Conservation (phyloP, 2,888 invertebrate genomes). For the Nephrocerus scutellatus region DNA sequence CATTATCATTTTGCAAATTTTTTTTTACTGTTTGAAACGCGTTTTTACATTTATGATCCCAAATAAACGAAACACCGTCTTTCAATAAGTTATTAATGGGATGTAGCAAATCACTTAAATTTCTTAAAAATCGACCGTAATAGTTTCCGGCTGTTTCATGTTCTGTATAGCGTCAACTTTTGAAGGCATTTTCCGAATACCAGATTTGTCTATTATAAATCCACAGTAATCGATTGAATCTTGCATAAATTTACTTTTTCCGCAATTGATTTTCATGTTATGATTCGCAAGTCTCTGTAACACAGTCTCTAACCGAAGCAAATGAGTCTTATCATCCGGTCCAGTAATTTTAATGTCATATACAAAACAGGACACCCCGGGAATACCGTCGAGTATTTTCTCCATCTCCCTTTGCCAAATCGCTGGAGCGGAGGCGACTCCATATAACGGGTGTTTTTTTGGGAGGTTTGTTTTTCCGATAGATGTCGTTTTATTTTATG, state of each 20-base stretch:
- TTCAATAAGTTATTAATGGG: slow-evolving; percentile 28
- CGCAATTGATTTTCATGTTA: slow-evolving; percentile 26
- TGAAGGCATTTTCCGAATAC: slow-evolving; percentile 27
- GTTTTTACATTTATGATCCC: slow-evolving; percentile 23
- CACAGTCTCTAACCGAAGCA: slow-evolving; percentile 22
- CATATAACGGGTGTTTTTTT: too few relatives aligned
- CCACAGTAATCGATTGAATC: slow-evolving; percentile 29
- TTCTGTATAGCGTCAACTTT: slow-evolving; percentile 31
- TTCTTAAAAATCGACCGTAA: slow-evolving; percentile 31
- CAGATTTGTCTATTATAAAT: slow-evolving; percentile 24
- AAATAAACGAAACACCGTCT: slow-evolving; percentile 22
- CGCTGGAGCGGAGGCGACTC: slow-evolving; percentile 33
- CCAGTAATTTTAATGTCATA: slow-evolving; percentile 30
- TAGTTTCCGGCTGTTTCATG: slow-evolving; percentile 26
- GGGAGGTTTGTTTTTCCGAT: too few relatives aligned
- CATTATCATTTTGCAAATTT: slow-evolving; percentile 18
- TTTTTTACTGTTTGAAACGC: slow-evolving; percentile 26
- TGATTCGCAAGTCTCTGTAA: slow-evolving; percentile 22
- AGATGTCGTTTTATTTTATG: too few relatives aligned
- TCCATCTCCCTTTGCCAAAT: slow-evolving; percentile 32
- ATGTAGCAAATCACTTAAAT: slow-evolving; percentile 25
- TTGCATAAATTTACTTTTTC: slow-evolving; percentile 28
- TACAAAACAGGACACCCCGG: slow-evolving; percentile 28
- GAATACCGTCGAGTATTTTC: slow-evolving; percentile 24
- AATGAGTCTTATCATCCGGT: slow-evolving; percentile 21